A percentile compares a stretch with the other conserved stretches of the same genome.
These are phyloP conservation scores for Dasysyrphus albostriatus DNA, from an alignment of 2,888 invertebrate species.

Conservation along the genomic window DNA sequence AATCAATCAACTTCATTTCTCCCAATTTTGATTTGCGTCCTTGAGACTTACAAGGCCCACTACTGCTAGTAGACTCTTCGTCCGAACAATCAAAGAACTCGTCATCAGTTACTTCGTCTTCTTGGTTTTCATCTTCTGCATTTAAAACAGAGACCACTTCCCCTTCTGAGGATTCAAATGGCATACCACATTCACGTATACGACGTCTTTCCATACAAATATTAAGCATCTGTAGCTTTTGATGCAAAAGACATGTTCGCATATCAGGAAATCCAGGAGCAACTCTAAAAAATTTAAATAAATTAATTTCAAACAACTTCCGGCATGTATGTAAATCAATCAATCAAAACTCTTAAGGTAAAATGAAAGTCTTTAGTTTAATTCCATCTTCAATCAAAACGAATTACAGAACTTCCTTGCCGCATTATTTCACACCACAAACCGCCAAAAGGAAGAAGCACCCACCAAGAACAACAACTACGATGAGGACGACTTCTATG, in stretches of 20 bases:
- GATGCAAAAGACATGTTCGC: conserved; percentile 95
- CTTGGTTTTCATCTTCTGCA: conserved; percentile 51
- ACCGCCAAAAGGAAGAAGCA: conserved; percentile 36
- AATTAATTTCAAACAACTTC: conserved; percentile 16
- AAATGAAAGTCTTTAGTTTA: conserved; percentile 51
- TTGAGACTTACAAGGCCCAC: conserved; percentile 86
- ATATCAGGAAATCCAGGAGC: conserved; percentile 93
- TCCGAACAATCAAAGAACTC: conserved; percentile 93
- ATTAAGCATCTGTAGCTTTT: conserved; percentile 95
- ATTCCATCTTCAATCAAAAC: conserved; percentile 47
- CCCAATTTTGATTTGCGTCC: conserved; percentile 89
- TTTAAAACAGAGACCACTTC: conserved; percentile 4
- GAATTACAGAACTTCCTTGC: conserved; percentile 60
- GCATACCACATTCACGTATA: conserved; percentile 84
- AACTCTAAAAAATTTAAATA: conserved; percentile 85
- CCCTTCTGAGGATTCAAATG: conserved; percentile 62
- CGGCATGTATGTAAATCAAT: conserved; percentile 21
- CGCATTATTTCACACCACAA: conserved; percentile 18
- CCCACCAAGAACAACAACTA: background rate
- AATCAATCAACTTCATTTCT: conserved; percentile 87
- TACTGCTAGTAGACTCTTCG: conserved; percentile 81
- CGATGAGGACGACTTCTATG: background rate
- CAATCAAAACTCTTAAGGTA: conserved; percentile 52
- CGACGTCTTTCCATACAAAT: conserved; percentile 89
- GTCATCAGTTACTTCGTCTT: conserved; percentile 83